Evolutionary conservation across 2,797 vertebrate genomes (phyloP).

Genomic region (Sebastes cheni): DNA sequence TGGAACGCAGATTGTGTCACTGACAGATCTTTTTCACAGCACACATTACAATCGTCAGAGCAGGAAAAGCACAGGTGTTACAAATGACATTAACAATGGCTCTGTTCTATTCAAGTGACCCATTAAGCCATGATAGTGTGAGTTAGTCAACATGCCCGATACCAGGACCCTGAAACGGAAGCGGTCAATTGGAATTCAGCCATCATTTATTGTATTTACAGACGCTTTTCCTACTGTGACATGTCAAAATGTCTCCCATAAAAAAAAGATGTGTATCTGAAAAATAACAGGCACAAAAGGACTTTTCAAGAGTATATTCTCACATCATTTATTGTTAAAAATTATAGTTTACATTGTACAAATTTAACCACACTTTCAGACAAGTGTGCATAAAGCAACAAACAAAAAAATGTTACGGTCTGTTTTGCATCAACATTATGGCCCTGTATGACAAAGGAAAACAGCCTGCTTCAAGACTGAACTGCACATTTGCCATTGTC

Average conservation of each 20-base stretch:
- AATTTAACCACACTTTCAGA: neutral
- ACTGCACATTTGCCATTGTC: neutral
- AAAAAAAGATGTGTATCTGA: neutral
- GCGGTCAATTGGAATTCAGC: neutral
- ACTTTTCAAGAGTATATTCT: neutral
- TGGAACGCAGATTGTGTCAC: too few species aligned
- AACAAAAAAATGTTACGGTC: neutral
- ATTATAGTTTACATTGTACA: slow-evolving; percentile 13
- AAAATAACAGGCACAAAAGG: neutral
- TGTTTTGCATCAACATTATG: neutral
- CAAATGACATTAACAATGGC: too few species aligned
- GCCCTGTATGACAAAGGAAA: neutral
- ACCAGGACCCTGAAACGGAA: neutral
- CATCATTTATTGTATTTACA: neutral
- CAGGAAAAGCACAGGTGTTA: neutral
- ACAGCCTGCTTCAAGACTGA: neutral
- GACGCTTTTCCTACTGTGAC: neutral
- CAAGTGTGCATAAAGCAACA: slow-evolving; percentile 2
- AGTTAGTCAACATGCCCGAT: too few species aligned
- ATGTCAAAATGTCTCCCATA: neutral
- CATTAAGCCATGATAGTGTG: neutral
- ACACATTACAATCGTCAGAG: neutral
- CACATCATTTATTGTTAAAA: slow-evolving; percentile 39
- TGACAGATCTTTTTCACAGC: neutral
- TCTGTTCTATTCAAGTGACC: neutral